phyloP scores from a whole-genome alignment of 2,888 invertebrate species.

The Lutraria lutraria region DNA sequence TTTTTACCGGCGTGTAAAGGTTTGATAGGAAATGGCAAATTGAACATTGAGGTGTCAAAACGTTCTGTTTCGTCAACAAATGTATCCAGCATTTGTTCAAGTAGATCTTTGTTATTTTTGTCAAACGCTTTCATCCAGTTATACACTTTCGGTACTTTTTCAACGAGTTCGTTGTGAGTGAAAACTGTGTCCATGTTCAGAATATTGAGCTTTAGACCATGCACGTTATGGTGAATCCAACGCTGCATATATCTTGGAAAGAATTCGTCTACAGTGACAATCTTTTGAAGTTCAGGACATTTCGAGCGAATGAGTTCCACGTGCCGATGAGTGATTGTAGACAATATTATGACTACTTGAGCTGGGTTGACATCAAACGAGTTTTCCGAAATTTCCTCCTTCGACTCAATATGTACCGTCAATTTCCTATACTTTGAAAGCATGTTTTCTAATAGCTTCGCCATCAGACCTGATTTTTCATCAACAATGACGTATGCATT shows the following conservation, averaged over 20 bases:
- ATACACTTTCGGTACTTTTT: conserved; percentile 43
- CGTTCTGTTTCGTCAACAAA: conserved; percentile 18
- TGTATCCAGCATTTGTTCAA: neutral
- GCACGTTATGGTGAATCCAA: conserved; percentile 48
- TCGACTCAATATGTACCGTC: conserved; percentile 27
- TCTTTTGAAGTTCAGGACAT: conserved; percentile 18
- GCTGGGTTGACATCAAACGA: neutral
- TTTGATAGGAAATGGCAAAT: conserved; percentile 32
- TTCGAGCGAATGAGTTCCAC: conserved; percentile 22
- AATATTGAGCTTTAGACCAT: conserved; percentile 22
- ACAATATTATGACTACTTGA: conserved; percentile 33
- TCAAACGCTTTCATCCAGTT: conserved; percentile 48
- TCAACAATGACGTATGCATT: conserved; percentile 32
- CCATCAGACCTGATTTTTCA: conserved; percentile 17
- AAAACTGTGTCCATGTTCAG: conserved; percentile 40
- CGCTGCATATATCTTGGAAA: conserved; percentile 44
- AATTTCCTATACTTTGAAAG: conserved; percentile 28
- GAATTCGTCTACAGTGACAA: conserved; percentile 44
- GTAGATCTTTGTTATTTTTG: conserved; percentile 32
- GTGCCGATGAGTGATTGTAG: conserved; percentile 31
- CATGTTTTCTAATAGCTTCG: conserved; percentile 21
- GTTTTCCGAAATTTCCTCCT: conserved; percentile 18
- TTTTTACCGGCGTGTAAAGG: conserved; percentile 20
- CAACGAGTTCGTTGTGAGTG: conserved; percentile 18
- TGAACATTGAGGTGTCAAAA: conserved; percentile 14